phyloP scores from a whole-genome alignment of 2,888 invertebrate species.

The Drosophila prolongata region DNA sequence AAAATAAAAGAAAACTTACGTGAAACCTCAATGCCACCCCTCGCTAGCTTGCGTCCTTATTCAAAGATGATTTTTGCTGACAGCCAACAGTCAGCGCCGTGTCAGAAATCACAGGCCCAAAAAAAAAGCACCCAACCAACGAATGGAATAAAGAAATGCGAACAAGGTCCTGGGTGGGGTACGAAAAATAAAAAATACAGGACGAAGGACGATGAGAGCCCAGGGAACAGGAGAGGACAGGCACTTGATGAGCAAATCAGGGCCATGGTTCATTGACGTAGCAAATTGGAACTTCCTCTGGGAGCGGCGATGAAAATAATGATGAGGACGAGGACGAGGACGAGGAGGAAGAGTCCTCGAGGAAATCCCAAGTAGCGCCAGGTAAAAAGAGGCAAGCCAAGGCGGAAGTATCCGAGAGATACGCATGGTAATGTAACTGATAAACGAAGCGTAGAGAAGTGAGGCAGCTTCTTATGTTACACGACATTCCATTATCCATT shows the following conservation, averaged over 20 bases:
- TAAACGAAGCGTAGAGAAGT: conserved; percentile 46
- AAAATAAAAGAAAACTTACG: too few relatives aligned
- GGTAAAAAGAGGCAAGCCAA: conserved; percentile 49
- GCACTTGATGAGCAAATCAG: conserved; percentile 62
- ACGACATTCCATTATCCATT: conserved; percentile 35
- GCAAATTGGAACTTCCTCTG: conserved; percentile 82
- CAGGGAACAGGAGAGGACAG: conserved; percentile 30
- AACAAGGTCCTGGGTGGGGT: conserved; percentile 23
- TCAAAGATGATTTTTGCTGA: conserved; percentile 69
- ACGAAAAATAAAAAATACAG: conserved; percentile 18
- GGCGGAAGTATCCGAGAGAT: conserved; percentile 57
- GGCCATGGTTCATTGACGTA: conserved; percentile 81
- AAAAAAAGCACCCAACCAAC: conserved; percentile 11
- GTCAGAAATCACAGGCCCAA: conserved; percentile 48
- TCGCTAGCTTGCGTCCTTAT: conserved; percentile 43
- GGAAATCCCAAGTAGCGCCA: conserved; percentile 57
- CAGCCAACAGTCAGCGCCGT: conserved; percentile 70
- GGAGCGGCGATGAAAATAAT: conserved; percentile 49
- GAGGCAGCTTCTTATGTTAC: conserved; percentile 67
- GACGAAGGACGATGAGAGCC: conserved; percentile 26
- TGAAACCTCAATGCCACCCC: conserved; percentile 30
- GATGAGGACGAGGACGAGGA: conserved; percentile 22
- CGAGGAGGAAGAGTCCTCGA: conserved; percentile 51
- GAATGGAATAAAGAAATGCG: conserved; percentile 18
- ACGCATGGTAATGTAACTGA: conserved; percentile 71